A percentile compares a stretch with the other conserved stretches of the same genome.
Conservation (phyloP, 2,888 invertebrate species). For the Tineola bisselliella region DNA sequence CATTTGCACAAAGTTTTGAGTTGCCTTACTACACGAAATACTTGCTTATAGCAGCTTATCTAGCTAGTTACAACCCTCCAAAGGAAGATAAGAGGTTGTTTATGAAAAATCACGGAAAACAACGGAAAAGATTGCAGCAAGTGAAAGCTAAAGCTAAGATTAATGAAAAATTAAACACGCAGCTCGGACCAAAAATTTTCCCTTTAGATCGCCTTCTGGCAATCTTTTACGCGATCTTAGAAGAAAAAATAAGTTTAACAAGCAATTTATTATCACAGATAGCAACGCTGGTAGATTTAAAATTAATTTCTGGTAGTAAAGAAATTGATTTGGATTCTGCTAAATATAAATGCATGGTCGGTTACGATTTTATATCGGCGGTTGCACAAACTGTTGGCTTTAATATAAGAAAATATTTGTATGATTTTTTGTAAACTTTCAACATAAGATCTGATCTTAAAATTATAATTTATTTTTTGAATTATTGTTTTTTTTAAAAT, state of each 20-base stretch:
- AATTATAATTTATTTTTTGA: no score
- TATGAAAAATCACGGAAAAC: slow-evolving; percentile 80
- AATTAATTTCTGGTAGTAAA: slow-evolving; percentile 77
- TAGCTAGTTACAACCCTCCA: slow-evolving; percentile 92
- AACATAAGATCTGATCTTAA: no score
- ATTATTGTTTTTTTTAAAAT: no score
- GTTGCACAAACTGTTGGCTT: slow-evolving; percentile 82
- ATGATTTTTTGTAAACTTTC: slow-evolving; percentile 68
- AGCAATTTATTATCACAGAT: slow-evolving; percentile 89
- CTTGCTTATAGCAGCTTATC: slow-evolving; percentile 87
- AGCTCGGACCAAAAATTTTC: slow-evolving; percentile 85
- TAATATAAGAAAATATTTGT: slow-evolving; percentile 79
- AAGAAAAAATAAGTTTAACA: slow-evolving; percentile 84
- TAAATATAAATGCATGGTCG: slow-evolving; percentile 87
- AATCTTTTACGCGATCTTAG: slow-evolving; percentile 89
- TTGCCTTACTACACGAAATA: slow-evolving; percentile 91
- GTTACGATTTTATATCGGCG: slow-evolving; percentile 80
- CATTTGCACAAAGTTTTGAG: slow-evolving; percentile 75
- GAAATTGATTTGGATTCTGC: slow-evolving; percentile 81
- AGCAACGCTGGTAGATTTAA: slow-evolving; percentile 85
- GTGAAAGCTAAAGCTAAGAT: slow-evolving; percentile 70
- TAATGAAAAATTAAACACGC: slow-evolving; percentile 68
- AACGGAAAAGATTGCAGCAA: slow-evolving; percentile 71
- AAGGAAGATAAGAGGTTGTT: slow-evolving; percentile 89
- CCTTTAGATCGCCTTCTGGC: slow-evolving; percentile 83